A percentile compares a stretch with the other conserved stretches of the same genome.
These are phyloP conservation scores for Neolamprologus fasciatus DNA, from an alignment of 2,113 vertebrate species.

Conservation along the genomic window DNA sequence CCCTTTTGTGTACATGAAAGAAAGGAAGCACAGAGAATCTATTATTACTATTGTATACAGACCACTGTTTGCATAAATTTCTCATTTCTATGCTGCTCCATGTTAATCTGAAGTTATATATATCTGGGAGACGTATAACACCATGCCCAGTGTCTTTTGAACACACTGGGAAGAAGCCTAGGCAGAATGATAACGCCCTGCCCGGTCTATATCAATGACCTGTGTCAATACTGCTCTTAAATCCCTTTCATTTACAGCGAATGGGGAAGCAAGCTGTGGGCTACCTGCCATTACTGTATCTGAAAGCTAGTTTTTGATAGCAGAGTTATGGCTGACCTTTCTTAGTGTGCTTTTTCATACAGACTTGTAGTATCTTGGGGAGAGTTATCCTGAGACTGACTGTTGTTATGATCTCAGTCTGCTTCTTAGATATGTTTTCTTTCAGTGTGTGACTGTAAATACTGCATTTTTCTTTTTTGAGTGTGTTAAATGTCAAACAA, in stretches of 20 bases:
- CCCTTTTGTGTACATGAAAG: background rate
- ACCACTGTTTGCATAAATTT: background rate
- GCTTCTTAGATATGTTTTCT: background rate
- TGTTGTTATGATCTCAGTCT: background rate
- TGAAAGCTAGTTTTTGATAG: background rate
- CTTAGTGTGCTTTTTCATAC: background rate
- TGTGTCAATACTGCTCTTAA: background rate
- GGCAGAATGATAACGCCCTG: background rate
- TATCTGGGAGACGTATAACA: background rate
- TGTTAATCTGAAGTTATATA: background rate
- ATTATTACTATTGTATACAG: background rate
- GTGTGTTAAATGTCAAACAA: background rate
- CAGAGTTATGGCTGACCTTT: slow-evolving; percentile 26
- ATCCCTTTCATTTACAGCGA: background rate
- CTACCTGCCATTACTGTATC: background rate
- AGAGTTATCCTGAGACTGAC: background rate
- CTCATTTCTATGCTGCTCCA: background rate
- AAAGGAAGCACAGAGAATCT: background rate
- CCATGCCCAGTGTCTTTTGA: background rate
- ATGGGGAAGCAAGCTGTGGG: background rate
- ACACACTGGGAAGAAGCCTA: background rate
- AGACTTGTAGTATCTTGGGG: background rate
- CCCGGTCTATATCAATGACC: slow-evolving; percentile 9
- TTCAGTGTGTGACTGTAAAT: background rate
- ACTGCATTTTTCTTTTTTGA: background rate